Percentiles rank a stretch among this genome's conserved stretches.
Evolutionary conservation across 2,113 vertebrate genomes (phyloP).

Genomic region (Arenaria interpres): DNA sequence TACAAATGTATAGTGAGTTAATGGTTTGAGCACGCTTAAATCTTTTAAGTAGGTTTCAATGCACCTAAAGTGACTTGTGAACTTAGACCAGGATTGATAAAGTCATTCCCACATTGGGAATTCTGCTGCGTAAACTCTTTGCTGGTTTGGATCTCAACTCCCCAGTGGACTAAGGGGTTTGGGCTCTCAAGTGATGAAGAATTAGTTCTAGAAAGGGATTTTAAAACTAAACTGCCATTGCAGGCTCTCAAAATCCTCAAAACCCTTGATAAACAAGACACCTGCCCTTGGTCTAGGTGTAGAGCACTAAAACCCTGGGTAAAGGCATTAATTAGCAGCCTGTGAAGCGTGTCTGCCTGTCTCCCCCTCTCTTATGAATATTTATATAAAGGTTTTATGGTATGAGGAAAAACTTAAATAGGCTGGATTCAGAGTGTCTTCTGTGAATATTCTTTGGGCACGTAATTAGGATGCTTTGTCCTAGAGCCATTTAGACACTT

Average conservation of each 20-base stretch:
- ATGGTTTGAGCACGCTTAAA: not conserved
- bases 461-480: not conserved
- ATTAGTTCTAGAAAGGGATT: not conserved
- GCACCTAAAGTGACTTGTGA: not conserved
- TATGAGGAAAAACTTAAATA: not conserved
- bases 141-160: not conserved
- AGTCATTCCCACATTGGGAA: not conserved
- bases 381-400: slow-evolving; percentile 31
- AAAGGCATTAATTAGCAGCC: slow-evolving; percentile 23
- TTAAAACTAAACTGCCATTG: not conserved
- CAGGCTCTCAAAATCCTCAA: not conserved
- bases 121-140: not conserved
- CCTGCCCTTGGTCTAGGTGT: not conserved
- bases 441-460: not conserved
- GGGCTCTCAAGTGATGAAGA: not conserved
- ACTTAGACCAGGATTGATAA: not conserved
- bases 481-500: not conserved
- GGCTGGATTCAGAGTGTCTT: not conserved
- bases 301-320: not conserved
- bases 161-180: not conserved
- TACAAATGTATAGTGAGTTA: not conserved
- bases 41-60: not conserved
- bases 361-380: not conserved
- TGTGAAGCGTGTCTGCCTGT: not conserved
- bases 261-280: not conserved